phyloP scores from a whole-genome alignment of 2,113 vertebrate genomes.

The Melierax canorus region DNA sequence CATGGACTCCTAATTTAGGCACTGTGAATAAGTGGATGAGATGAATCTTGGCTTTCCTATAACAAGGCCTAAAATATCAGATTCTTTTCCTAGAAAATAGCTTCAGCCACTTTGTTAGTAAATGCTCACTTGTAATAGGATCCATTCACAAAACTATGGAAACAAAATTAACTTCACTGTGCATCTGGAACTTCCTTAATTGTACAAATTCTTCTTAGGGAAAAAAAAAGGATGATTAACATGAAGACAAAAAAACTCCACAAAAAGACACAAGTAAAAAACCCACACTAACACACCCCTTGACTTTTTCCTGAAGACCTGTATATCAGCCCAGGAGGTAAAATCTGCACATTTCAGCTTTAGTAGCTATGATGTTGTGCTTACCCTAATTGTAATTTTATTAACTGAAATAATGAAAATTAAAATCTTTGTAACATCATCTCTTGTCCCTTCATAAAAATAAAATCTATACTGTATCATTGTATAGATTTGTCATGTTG shows the following conservation, averaged over 20 bases:
- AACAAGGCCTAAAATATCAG: background rate
- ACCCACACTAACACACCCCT: accelerated
- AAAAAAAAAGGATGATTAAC: background rate
- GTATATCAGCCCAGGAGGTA: background rate
- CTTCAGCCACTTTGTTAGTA: background rate
- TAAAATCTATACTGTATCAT: background rate
- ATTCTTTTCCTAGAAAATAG: background rate
- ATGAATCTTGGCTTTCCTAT: background rate
- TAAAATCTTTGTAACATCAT: background rate
- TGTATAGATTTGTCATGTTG: background rate
- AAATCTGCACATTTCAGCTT: background rate
- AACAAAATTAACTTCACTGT: background rate
- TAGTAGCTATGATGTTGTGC: background rate
- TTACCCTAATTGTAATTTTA: background rate
- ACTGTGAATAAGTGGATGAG: background rate
- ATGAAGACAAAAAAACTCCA: background rate
- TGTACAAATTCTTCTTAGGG: background rate
- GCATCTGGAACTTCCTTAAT: background rate
- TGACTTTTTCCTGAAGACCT: background rate
- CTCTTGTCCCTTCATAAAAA: background rate
- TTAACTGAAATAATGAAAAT: background rate
- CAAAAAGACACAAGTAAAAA: background rate
- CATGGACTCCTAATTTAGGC: background rate
- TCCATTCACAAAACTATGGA: background rate
- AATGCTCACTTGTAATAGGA: background rate